phyloP scores from a whole-genome alignment of 1,140 invertebrate genomes.

The Euschistus heros region DNA sequence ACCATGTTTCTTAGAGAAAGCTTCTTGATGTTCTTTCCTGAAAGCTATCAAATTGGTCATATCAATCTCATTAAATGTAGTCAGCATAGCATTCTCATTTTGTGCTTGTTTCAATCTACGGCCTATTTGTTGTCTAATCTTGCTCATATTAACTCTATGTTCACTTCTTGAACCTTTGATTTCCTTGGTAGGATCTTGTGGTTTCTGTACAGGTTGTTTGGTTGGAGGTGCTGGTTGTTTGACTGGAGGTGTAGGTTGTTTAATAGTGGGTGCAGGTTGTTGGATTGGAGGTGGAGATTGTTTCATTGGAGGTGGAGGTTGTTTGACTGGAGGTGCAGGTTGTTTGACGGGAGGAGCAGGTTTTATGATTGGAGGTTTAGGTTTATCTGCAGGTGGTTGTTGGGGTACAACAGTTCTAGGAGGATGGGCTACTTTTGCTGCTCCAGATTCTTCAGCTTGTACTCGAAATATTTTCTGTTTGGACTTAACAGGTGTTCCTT shows the following conservation, averaged over 20 bases:
- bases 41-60: slow-evolving; percentile 95
- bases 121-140: slow-evolving; percentile 91
- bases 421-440: slow-evolving; percentile 33
- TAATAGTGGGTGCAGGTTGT: slow-evolving; percentile 31
- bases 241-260: background rate
- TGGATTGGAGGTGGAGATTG: background rate
- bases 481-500: slow-evolving; percentile 81
- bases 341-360: background rate
- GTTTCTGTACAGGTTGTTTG: background rate
- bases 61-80: slow-evolving; percentile 98
- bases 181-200: slow-evolving; percentile 63
- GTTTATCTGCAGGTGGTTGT: background rate
- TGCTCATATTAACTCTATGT: slow-evolving; percentile 94
- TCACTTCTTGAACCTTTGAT: slow-evolving; percentile 76
- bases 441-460: slow-evolving; percentile 41
- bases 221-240: background rate
- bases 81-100: slow-evolving; percentile 96
- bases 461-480: slow-evolving; percentile 73
- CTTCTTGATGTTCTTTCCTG: slow-evolving; percentile 76
- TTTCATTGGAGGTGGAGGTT: background rate
- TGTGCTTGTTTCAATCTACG: slow-evolving; percentile 95
- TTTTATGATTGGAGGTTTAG: too few relatives aligned
- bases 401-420: too few relatives aligned
- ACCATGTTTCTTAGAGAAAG: slow-evolving; percentile 83
- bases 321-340: background rate